phyloP scores from a whole-genome alignment of 1,140 invertebrate genomes.

The Maconellicoccus hirsutus region DNA sequence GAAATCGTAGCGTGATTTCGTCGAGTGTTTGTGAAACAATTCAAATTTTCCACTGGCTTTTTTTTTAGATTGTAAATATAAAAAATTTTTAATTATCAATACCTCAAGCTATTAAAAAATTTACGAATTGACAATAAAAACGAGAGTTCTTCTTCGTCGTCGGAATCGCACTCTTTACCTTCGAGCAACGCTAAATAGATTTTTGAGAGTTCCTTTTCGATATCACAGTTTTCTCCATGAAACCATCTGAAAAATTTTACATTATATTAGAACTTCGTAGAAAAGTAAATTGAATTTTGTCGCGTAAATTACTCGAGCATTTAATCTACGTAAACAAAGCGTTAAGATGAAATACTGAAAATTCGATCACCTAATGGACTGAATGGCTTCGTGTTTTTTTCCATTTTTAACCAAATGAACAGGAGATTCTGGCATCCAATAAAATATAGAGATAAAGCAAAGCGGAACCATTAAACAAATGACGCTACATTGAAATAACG shows the following conservation, averaged over 20 bases:
- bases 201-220: conserved; percentile 41
- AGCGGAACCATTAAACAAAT: conserved; percentile 36
- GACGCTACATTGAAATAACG: conserved; percentile 36
- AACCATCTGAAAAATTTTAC: too few relatives aligned
- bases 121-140: neutral
- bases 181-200: conserved; percentile 34
- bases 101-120: neutral
- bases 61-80: neutral
- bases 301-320: too few relatives aligned
- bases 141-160: neutral
- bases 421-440: conserved; percentile 40
- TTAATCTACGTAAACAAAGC: too few relatives aligned
- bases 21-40: too few relatives aligned
- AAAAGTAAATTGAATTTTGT: too few relatives aligned
- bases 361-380: conserved; percentile 35
- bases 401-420: conserved; percentile 31
- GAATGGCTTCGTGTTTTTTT: conserved; percentile 25
- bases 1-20: neutral
- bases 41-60: neutral
- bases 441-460: conserved; percentile 37
- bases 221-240: conserved; percentile 50
- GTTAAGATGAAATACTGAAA: too few relatives aligned
- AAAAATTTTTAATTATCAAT: neutral
- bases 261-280: too few relatives aligned
- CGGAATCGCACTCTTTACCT: neutral